phyloP scores from a whole-genome alignment of 2,113 vertebrate genomes.

The Arizona elegans region DNA sequence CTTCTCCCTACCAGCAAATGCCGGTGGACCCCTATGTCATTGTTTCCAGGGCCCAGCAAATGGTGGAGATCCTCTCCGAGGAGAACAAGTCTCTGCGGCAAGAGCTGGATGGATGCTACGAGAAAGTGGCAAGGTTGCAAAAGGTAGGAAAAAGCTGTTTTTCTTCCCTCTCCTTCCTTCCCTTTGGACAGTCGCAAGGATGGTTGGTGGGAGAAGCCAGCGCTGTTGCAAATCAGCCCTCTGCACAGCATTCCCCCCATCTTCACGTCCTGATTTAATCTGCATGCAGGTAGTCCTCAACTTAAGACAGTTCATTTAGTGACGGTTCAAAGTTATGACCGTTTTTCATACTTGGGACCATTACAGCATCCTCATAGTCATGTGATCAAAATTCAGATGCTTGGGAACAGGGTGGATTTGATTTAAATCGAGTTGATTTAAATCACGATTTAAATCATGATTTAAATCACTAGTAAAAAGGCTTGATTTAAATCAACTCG shows the following conservation, averaged over 20 bases:
- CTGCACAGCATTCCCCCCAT: background rate
- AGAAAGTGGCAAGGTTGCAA: conserved; percentile 91
- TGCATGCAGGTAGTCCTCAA: background rate
- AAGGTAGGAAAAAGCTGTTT: conserved; percentile 75
- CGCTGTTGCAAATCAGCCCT: background rate
- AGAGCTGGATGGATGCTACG: conserved; percentile 89
- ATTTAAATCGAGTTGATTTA: too few species aligned
- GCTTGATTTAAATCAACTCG: too few species aligned
- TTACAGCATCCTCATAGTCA: background rate
- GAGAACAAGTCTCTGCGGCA: conserved; percentile 89
- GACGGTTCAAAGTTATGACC: background rate
- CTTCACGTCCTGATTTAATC: background rate
- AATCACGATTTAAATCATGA: too few species aligned
- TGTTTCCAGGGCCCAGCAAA: conserved; percentile 90
- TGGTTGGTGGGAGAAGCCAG: background rate
- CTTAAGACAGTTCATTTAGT: background rate
- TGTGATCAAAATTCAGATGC: background rate
- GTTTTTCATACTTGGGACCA: background rate
- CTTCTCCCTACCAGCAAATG: conserved; percentile 78
- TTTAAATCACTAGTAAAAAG: too few species aligned
- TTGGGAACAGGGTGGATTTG: too few species aligned
- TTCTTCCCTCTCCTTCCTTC: too few species aligned
- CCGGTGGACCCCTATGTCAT: conserved; percentile 87
- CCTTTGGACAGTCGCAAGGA: background rate
- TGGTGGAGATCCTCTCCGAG: conserved; percentile 90